Evolutionary conservation across 2,888 invertebrate species (phyloP).

Genomic region (Pollenia griseotomentosa): DNA sequence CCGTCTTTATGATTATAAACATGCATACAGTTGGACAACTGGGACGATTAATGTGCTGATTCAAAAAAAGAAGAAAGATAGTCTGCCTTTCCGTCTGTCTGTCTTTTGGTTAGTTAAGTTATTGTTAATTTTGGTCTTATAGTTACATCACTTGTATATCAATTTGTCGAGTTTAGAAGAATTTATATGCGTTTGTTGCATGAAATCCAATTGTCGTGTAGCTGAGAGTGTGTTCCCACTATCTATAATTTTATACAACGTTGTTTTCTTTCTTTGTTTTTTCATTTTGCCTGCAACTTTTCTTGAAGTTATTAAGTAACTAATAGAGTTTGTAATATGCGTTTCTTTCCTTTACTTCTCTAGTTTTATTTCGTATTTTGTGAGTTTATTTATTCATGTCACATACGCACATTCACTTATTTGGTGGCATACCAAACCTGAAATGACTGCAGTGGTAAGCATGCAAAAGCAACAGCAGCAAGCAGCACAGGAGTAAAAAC

Average conservation of each 20-base stretch:
- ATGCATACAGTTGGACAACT: too few species aligned
- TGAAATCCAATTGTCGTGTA: conserved; percentile 19
- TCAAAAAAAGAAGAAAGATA: not conserved
- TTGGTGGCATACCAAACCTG: conserved; percentile 53
- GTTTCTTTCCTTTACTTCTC: not conserved
- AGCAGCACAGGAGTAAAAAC: not conserved
- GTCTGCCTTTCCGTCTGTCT: not conserved
- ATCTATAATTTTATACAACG: conserved; percentile 13
- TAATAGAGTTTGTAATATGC: conserved; percentile 47
- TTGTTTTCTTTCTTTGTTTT: conserved; percentile 2
- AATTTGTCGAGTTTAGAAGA: conserved; percentile 59
- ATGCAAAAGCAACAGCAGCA: not conserved
- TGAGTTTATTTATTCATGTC: conserved; percentile 63
- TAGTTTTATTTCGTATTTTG: conserved; percentile 16
- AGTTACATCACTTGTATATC: conserved; percentile 57
- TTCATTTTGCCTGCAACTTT: conserved; percentile 14
- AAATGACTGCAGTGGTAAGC: conserved; percentile 19
- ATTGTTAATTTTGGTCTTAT: conserved; percentile 65
- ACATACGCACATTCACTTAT: conserved; percentile 33
- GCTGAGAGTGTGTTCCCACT: conserved; percentile 22
- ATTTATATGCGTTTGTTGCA: conserved; percentile 41
- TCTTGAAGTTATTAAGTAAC: conserved; percentile 27
- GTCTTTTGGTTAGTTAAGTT: conserved; percentile 46
- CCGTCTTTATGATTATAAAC: too few species aligned
- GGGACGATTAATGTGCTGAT: not conserved